Evolutionary conservation across 2,797 vertebrate genomes (phyloP), one percentile per base, ranked within the genome.

Genomic region (Diceros bicornis): DNA sequence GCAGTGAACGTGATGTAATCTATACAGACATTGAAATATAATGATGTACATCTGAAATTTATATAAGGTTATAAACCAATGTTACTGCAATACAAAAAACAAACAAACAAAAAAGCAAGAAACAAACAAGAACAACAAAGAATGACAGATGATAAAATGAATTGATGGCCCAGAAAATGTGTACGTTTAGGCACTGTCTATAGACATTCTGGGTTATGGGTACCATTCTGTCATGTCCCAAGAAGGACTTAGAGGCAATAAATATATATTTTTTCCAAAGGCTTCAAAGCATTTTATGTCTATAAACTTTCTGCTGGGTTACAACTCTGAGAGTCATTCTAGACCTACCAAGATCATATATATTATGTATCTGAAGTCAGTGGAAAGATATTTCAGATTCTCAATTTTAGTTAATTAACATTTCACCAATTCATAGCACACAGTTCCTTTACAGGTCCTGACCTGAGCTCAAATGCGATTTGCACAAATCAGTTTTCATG

Each of bases 41-140:
- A 41, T 41, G 41, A 41, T 41, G 41, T 41, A 41, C 41, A 41
- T 41, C 41, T 41, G 41, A 41, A 41, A 41, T 41, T 41, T 41
- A 41, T 41, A 41, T 41, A 41, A 41, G 41, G 5, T 41, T 41
- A 41, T 41, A 41, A 41, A 41, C 41, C 41, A 41, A 41, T 41
- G 41, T 41, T 41, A 41, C 41, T 41, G 41, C 41, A 41, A 41
- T 41, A 41, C 41, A 41, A 41, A 41, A 41, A 5, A 41, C 4
- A 37, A 37, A 37, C 37, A 37, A 37, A 41, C 4, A 41, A 41
- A 41, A 98, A 50, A 12, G 47, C 9, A 50, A 10, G 47, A 50
- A 50, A 66, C 44, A 37, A 98, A 98, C 84, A 97, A 98, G 95
- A 97, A 98, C 98, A 97, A 99, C 74, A 90, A 96, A 98, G 87